phyloP scores from a whole-genome alignment of 2,797 vertebrate species.

The Pyrocephalus nanus region DNA sequence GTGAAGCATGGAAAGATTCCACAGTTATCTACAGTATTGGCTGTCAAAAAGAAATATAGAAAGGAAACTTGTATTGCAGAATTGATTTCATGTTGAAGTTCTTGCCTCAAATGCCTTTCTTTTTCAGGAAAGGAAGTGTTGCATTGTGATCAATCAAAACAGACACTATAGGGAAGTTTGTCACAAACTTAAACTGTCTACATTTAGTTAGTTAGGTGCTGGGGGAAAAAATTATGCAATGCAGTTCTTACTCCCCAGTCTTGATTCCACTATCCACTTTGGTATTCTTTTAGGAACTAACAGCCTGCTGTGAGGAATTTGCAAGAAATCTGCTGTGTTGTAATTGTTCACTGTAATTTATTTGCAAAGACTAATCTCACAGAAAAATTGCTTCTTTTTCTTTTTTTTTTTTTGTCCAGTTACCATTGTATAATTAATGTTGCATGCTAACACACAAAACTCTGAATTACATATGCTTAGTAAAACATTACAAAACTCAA shows the following conservation, averaged over 20 bases:
- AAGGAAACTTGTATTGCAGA: background rate
- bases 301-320: background rate
- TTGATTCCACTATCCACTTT: background rate
- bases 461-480: background rate
- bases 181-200: background rate
- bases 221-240: background rate
- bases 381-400: background rate
- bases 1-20: background rate
- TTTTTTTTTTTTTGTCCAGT: background rate
- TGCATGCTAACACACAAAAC: background rate
- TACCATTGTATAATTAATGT: background rate
- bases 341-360: background rate
- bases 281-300: background rate
- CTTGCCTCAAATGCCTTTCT: background rate
- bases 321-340: background rate
- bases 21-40: background rate
- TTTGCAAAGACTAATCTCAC: background rate
- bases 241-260: background rate
- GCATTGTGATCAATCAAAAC: background rate
- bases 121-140: background rate
- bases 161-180: background rate
- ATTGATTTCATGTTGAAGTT: background rate
- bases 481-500: background rate
- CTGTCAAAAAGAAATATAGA: background rate
- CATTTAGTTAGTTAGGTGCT: background rate